Evolutionary conservation across 1,140 invertebrate genomes (phyloP), one percentile per base, ranked within the genome.

Genomic region (Maniola jurtina): DNA sequence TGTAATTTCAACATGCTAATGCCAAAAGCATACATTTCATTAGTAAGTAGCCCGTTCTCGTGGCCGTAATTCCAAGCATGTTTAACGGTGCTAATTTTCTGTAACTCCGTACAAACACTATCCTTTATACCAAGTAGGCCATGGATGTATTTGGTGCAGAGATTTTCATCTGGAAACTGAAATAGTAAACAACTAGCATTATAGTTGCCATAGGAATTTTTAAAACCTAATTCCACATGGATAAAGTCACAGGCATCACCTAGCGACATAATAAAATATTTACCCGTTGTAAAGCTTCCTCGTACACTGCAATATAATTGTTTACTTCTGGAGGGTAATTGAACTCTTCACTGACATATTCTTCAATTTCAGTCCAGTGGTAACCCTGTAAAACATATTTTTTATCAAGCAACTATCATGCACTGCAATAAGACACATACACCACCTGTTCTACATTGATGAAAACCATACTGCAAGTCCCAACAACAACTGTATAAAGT

Each of bases 11-110:
- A 67, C 54, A 90, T 61, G 33, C 81, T 70, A 40, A 90, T 77
- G 5, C 88, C 86, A 80, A 90, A 89, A 15, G 68, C 75, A 71
- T 86, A 90, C 81, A 90, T 87, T 13, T 88, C 81, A 80, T 83
- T 82, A 25, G 70, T 72, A 6, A 90, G 72, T 11, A 89, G 59
- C 48, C 77, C 82, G 77, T 84, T 82, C 13, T 84, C 81, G 65
- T 86, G 81, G 3, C 84, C 83, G 72, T 77, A 84, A 47, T 68
- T 71, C 86, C 86, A 89, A 0, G 84, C 84, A 34, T 82, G 73
- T 70, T 89, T 90, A 0, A 90, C 83, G 14, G 75, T 77, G 55
- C 36, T 66, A 50, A 90, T 80, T 60, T 84, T 88, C 60, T 88
- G 83, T 36, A 64, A 48, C 33, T 88, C 84, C 47, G 74, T 70